Evolutionary conservation across 2,888 invertebrate genomes (phyloP), one percentile per base, ranked within the genome.

Genomic region (Dexiosoma caninum): DNA sequence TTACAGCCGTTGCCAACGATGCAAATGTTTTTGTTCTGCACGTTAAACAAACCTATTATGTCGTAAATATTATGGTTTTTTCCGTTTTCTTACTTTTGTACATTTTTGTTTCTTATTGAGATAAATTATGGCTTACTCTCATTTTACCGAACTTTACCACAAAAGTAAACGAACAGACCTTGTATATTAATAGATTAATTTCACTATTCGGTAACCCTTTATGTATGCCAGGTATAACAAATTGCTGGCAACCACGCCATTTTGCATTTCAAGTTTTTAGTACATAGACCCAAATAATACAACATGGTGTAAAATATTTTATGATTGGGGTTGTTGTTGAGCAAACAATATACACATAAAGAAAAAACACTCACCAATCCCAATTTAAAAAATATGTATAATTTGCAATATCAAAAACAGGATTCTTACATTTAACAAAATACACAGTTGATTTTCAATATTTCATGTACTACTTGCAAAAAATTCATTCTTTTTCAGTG

Each of bases 191-290:
- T n/a, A n/a, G n/a, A n/a, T n/a, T n/a, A n/a, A n/a, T n/a, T n/a
- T n/a, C n/a, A n/a, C n/a, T n/a, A n/a, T n/a, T 37, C 21, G 37
- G 57, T 10, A 57, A 37, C 57, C 12, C 19, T 23, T 32, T 6
- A 40, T 40, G 1, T 9, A 57, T 27, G 6, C 27, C 21, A 57
- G 23, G 23, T n/a, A 19, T 14, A 37, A 23, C 12, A 14, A 14
- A n/a, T 19, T 57, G 19, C 4, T 40, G 60, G 60, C 42, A 30
- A 44, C 60, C 10, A 27, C 23, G 53, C 32, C 66, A 72, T 67
- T 81, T 62, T 51, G 42, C 44, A 72, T 67, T 81, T 76, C 53
- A 81, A 76, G 62, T 81, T 81, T 80, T 77, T 81, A 72, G 80
- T 76, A 81, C 71, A 67, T 57, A 51, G 64, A 69, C 44, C 62